These are phyloP conservation scores for Dichetophora obliterata DNA, from an alignment of 2,888 invertebrate species.

Conservation along the genomic window DNA sequence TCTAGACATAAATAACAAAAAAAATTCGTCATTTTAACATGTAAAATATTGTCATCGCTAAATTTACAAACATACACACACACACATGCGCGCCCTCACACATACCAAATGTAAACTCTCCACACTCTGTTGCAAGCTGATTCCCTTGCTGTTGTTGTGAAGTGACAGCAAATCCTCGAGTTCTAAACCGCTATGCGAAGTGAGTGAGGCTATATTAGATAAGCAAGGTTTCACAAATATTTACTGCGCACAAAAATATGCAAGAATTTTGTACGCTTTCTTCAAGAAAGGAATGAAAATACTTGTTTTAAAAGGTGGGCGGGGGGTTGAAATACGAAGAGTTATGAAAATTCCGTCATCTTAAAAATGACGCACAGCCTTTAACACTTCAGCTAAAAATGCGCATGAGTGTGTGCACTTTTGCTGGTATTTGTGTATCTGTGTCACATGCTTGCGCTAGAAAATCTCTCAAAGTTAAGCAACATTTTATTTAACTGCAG, in stretches of 20 bases:
- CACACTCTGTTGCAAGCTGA: background rate
- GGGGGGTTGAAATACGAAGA: too few relatives aligned
- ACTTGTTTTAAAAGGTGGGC: background rate
- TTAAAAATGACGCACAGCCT: background rate
- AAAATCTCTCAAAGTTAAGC: too few relatives aligned
- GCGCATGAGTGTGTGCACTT: background rate
- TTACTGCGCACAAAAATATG: conserved; percentile 60
- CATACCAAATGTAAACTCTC: background rate
- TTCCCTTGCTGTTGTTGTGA: background rate
- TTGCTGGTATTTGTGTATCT: too few relatives aligned
- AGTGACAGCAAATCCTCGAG: background rate
- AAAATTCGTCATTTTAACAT: conserved; percentile 6
- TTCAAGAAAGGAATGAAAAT: background rate
- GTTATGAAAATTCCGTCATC: background rate
- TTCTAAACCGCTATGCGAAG: background rate
- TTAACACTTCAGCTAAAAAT: background rate
- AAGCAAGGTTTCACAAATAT: conserved; percentile 51
- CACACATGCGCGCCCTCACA: background rate
- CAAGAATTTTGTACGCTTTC: conserved; percentile 46
- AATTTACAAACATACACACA: background rate
- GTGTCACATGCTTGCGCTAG: too few relatives aligned
- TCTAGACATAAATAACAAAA: background rate
- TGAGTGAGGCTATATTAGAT: background rate
- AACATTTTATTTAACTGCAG: too few relatives aligned
- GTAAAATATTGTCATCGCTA: conserved; percentile 12